phyloP scores from a whole-genome alignment of 1,140 invertebrate genomes.

The Batillaria attramentaria region DNA sequence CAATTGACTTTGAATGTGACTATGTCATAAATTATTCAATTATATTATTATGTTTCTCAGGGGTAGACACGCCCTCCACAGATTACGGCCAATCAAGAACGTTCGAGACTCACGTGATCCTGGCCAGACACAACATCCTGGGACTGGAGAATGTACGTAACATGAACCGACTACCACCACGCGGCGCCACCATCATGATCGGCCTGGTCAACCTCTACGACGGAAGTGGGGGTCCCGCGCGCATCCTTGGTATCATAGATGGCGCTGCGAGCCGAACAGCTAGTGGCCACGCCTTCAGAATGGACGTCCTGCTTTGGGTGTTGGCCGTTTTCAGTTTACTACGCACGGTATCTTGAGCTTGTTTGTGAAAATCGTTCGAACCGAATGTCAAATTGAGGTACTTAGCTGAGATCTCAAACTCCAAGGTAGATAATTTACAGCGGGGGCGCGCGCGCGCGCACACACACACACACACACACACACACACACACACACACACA shows the following conservation, averaged over 20 bases:
- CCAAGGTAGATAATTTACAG: too few relatives aligned
- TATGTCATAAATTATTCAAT: too few relatives aligned
- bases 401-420: too few relatives aligned
- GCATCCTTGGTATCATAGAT: conserved; percentile 45
- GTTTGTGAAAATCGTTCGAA: too few relatives aligned
- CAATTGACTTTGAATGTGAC: too few relatives aligned
- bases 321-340: too few relatives aligned
- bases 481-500: conserved; percentile 13
- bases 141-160: conserved; percentile 53
- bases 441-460: neutral
- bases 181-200: conserved; percentile 48
- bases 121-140: conserved; percentile 43
- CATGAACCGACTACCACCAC: conserved; percentile 43
- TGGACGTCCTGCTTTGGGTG: too few relatives aligned
- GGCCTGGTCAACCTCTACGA: conserved; percentile 48
- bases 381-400: too few relatives aligned
- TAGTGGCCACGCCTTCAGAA: too few relatives aligned
- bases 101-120: conserved; percentile 50
- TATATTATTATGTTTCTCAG: too few relatives aligned
- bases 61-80: conserved; percentile 52
- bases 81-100: conserved; percentile 56
- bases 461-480: conserved; percentile 20
- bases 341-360: too few relatives aligned
- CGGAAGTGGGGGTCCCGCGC: conserved; percentile 53
- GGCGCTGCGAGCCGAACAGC: too few relatives aligned